These are phyloP conservation scores for Rhynchonycteris naso DNA, from an alignment of 2,797 vertebrate species.

Conservation along the genomic window DNA sequence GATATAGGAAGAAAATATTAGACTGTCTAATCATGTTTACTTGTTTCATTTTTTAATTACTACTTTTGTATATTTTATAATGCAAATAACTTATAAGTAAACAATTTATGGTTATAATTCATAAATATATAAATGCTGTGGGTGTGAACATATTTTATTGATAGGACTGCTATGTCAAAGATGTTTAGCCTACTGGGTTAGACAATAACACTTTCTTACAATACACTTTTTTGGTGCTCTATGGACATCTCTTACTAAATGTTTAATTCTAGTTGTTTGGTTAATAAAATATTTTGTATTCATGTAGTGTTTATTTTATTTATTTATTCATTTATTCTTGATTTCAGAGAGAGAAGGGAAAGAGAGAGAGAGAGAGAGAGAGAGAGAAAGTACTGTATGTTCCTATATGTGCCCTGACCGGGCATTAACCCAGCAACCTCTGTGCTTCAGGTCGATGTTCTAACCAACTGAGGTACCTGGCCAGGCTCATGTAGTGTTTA, in stretches of 20 bases:
- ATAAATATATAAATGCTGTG: constrained; percentile 28
- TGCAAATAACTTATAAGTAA: background rate
- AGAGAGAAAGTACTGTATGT: no score
- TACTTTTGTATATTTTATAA: constrained; percentile 38
- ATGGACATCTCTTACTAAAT: constrained; percentile 32
- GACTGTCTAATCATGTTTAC: constrained; percentile 1
- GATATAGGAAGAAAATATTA: background rate
- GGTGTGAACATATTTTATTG: constrained; percentile 35
- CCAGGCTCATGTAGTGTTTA: background rate
- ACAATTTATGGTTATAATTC: constrained; percentile 13
- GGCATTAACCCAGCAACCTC: no score
- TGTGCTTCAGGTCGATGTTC: no score
- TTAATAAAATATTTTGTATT: constrained; percentile 36
- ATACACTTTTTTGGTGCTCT: background rate
- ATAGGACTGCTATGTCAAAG: background rate
- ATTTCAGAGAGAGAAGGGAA: no score
- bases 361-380: no score
- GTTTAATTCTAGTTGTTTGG: background rate
- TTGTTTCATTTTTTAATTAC: constrained; percentile 51
- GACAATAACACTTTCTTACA: constrained; percentile 31
- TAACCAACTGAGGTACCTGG: no score
- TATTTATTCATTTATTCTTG: no score
- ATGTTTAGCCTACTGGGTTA: constrained; percentile 8
- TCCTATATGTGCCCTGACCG: no score
- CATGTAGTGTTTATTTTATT: background rate